These are phyloP conservation scores for Cairina moschata DNA, from an alignment of 2,113 vertebrate genomes.

Conservation along the genomic window DNA sequence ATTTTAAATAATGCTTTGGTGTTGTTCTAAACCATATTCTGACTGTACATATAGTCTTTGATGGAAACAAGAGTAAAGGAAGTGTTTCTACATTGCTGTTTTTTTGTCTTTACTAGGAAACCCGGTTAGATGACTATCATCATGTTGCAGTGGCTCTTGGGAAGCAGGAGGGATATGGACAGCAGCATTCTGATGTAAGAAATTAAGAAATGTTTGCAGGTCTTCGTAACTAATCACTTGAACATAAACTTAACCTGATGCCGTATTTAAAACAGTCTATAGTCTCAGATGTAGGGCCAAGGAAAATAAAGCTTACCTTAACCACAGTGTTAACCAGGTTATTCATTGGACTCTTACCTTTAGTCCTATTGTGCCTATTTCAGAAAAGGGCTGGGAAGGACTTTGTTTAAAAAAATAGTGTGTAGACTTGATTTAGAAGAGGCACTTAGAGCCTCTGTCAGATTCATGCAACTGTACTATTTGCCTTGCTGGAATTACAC, in stretches of 20 bases:
- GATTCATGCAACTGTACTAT: background rate
- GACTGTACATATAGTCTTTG: background rate
- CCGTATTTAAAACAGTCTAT: background rate
- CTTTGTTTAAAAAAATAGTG: background rate
- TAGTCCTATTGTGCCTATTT: background rate
- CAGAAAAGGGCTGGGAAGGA: background rate
- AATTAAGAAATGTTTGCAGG: background rate
- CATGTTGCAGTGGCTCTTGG: conserved; percentile 92
- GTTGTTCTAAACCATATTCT: background rate
- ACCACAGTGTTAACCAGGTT: background rate
- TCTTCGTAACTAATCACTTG: background rate
- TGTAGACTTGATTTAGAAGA: background rate
- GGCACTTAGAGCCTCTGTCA: background rate
- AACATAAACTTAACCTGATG: background rate
- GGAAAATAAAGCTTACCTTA: background rate
- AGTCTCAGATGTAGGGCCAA: background rate
- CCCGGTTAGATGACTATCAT: conserved; percentile 84
- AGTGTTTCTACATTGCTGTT: background rate
- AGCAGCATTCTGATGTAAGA: conserved; percentile 68
- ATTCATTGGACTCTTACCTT: background rate
- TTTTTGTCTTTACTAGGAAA: conserved; percentile 77
- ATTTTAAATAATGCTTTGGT: background rate
- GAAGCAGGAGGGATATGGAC: conserved; percentile 59
- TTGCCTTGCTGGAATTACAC: background rate
- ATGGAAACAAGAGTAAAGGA: background rate